Evolutionary conservation across 2,113 vertebrate species (phyloP).

Genomic region (Leptobrachium leishanense): DNA sequence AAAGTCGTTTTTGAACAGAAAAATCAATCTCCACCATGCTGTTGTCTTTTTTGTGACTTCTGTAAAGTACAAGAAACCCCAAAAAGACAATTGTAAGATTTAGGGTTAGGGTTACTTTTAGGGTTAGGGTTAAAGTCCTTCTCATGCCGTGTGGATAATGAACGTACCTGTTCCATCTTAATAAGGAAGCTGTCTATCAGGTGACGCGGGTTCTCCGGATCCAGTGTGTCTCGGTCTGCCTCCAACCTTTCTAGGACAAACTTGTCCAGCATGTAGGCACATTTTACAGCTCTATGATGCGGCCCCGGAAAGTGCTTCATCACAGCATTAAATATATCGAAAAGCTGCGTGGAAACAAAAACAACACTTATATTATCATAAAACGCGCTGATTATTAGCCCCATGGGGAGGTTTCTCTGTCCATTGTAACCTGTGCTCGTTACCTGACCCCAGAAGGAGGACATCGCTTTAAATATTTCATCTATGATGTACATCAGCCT

Average conservation of each 20-base stretch:
- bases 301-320: slow-evolving; percentile 58
- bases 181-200: slow-evolving; percentile 21
- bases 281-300: slow-evolving; percentile 48
- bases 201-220: background rate
- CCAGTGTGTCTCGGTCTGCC: slow-evolving; percentile 30
- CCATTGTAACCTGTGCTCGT: background rate
- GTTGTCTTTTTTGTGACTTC: too few relatives aligned
- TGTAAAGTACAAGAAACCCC: too few relatives aligned
- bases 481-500: slow-evolving; percentile 1
- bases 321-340: slow-evolving; percentile 57
- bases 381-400: too few relatives aligned
- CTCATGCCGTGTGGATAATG: background rate
- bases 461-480: slow-evolving; percentile 7
- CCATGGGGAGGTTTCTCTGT: too few relatives aligned
- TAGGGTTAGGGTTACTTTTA: too few relatives aligned
- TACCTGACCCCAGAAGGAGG: slow-evolving; percentile 25
- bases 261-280: slow-evolving; percentile 26
- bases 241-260: slow-evolving; percentile 47
- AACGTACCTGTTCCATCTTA: slow-evolving; percentile 26
- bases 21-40: too few relatives aligned
- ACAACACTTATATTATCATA: too few relatives aligned
- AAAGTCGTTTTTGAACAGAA: too few relatives aligned
- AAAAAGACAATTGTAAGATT: too few relatives aligned
- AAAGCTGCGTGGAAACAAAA: slow-evolving; percentile 41
- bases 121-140: too few relatives aligned